These are phyloP conservation scores for Syrphus vitripennis DNA, from an alignment of 2,888 invertebrate genomes.

Conservation along the genomic window DNA sequence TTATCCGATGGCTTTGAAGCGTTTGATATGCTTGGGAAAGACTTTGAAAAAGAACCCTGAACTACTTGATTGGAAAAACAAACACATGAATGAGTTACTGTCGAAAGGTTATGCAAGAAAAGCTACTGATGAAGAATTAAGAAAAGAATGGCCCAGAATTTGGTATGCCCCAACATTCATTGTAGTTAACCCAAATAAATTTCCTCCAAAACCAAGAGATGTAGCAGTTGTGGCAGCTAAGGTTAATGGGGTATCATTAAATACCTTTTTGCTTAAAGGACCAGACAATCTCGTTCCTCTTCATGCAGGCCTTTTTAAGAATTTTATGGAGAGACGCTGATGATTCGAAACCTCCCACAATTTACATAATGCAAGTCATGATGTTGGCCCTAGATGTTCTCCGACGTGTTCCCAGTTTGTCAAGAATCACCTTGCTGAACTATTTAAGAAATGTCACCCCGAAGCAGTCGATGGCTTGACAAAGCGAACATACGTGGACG, in stretches of 20 bases:
- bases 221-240: too few relatives aligned
- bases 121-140: too few relatives aligned
- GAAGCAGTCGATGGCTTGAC: conserved; percentile 38
- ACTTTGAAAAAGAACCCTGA: too few relatives aligned
- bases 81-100: not conserved
- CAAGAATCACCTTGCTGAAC: conserved; percentile 38
- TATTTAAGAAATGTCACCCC: conserved; percentile 34
- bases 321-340: conserved; percentile 62
- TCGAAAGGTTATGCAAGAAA: too few relatives aligned
- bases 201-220: conserved; percentile 33
- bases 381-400: conserved; percentile 65
- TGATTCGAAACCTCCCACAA: not conserved
- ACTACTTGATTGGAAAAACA: too few relatives aligned
- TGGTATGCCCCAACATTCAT: conserved; percentile 73
- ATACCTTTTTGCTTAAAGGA: too few relatives aligned
- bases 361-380: conserved; percentile 63
- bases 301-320: conserved; percentile 25
- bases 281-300: too few relatives aligned
- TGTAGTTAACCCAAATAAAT: conserved; percentile 25
- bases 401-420: conserved; percentile 61
- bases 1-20: not conserved
- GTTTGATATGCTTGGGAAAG: too few relatives aligned
- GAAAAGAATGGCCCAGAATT: not conserved
- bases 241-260: too few relatives aligned
- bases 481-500: conserved; percentile 50